A percentile compares a stretch with the other conserved stretches of the same genome.
Evolutionary conservation across 2,888 invertebrate species (phyloP).

Genomic region (Stenchaetothrips biformis): DNA sequence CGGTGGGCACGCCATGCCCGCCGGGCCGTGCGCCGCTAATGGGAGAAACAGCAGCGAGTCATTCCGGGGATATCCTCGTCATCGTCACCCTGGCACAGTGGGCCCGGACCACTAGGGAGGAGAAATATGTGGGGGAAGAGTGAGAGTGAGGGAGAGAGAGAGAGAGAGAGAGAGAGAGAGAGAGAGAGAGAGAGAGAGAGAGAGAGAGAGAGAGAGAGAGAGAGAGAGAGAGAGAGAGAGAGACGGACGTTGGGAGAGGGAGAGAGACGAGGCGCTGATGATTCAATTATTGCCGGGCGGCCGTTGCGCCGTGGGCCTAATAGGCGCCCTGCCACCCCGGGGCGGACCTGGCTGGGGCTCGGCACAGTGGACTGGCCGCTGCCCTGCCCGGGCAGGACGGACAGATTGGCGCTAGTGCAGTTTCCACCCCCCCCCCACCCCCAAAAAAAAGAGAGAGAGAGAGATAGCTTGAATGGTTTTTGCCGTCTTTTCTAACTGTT

Average conservation of each 20-base stretch:
- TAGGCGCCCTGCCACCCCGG: neutral
- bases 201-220: constrained; percentile 12
- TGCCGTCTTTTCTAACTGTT: neutral
- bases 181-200: neutral
- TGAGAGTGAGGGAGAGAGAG: neutral
- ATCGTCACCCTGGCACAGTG: neutral
- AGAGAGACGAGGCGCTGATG: constrained; percentile 18
- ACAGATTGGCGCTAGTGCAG: no score
- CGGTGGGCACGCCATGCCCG: neutral
- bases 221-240: constrained; percentile 21
- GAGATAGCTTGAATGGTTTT: neutral
- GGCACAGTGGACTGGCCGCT: no score
- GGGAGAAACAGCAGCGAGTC: neutral
- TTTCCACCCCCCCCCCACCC: no score
- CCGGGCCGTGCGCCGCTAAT: neutral
- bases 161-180: constrained; percentile 9
- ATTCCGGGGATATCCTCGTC: constrained; percentile 1
- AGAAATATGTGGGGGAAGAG: neutral
- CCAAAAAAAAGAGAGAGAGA: no score
- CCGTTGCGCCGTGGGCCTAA: neutral
- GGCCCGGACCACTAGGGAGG: neutral
- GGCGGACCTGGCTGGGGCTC: neutral
- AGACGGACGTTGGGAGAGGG: constrained; percentile 2
- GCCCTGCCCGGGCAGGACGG: no score
- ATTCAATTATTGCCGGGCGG: constrained; percentile 24